Conservation (phyloP, 2,113 vertebrate species). For the Thinocorus orbignyianus region DNA sequence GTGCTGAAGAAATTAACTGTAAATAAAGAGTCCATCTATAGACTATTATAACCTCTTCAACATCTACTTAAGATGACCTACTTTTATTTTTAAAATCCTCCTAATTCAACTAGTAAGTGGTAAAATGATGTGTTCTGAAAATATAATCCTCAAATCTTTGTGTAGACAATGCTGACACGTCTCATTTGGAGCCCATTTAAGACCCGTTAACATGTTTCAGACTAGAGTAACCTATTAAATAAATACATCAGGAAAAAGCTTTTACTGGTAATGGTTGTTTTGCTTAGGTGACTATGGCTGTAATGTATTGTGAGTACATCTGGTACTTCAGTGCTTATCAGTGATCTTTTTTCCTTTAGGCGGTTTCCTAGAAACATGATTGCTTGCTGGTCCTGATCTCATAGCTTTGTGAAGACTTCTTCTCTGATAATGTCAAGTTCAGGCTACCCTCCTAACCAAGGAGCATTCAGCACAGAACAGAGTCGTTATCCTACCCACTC, state of each 20-base stretch:
- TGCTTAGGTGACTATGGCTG: constrained; percentile 63
- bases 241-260: constrained; percentile 66
- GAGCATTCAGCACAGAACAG: constrained; percentile 95
- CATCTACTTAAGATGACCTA: constrained; percentile 12
- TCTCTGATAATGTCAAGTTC: constrained; percentile 94
- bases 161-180: constrained; percentile 46
- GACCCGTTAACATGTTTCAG: constrained; percentile 47
- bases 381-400: constrained; percentile 79
- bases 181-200: constrained; percentile 53
- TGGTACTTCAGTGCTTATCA: constrained; percentile 63
- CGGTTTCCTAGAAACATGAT: constrained; percentile 86
- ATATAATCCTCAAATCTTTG: constrained; percentile 49
- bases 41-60: not conserved
- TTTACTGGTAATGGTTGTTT: constrained; percentile 69
- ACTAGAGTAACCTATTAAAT: constrained; percentile 62
- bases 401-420: constrained; percentile 78
- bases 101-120: not conserved
- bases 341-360: constrained; percentile 78
- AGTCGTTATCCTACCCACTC: constrained; percentile 91
- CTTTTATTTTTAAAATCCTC: constrained; percentile 18
- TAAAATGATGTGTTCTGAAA: not conserved
- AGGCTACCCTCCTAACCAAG: constrained; percentile 95
- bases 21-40: not conserved
- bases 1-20: not conserved
- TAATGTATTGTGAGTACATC: constrained; percentile 68